phyloP scores from a whole-genome alignment of 2,888 invertebrate species.

The Zelleria hepariella region DNA sequence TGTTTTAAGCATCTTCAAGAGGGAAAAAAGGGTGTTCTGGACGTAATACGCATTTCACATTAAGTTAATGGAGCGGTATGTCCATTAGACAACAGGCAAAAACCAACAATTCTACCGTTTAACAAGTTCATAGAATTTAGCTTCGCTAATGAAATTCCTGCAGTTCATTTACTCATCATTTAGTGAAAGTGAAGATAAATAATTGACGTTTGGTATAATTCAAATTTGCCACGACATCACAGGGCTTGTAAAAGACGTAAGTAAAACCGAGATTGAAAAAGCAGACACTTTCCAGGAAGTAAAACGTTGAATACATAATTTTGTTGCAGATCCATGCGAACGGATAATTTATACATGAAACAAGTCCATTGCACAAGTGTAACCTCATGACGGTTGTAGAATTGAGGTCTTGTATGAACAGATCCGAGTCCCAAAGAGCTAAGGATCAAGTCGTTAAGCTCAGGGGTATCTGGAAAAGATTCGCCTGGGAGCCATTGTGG shows the following conservation, averaged over 20 bases:
- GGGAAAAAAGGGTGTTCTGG: background rate
- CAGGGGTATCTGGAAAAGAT: background rate
- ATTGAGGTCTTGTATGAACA: slow-evolving; percentile 9
- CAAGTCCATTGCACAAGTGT: background rate
- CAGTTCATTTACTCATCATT: too few relatives aligned
- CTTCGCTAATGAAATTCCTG: too few relatives aligned
- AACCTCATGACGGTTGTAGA: slow-evolving; percentile 8
- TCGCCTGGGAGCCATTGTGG: background rate
- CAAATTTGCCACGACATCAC: too few relatives aligned
- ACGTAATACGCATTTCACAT: background rate
- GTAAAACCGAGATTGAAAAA: too few relatives aligned
- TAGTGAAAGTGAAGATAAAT: too few relatives aligned
- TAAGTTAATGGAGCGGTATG: background rate
- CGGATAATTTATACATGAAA: background rate
- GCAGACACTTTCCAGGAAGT: too few relatives aligned
- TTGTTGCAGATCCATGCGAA: background rate
- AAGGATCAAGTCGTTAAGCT: background rate
- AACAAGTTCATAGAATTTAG: too few relatives aligned
- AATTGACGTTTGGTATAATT: too few relatives aligned
- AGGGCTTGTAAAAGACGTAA: too few relatives aligned
- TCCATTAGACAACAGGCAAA: background rate
- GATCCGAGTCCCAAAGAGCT: slow-evolving; percentile 5
- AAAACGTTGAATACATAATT: too few relatives aligned
- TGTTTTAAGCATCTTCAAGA: background rate
- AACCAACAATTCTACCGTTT: too few relatives aligned